Evolutionary conservation across 1,140 invertebrate species (phyloP).

Genomic region (Drosophila melanica): DNA sequence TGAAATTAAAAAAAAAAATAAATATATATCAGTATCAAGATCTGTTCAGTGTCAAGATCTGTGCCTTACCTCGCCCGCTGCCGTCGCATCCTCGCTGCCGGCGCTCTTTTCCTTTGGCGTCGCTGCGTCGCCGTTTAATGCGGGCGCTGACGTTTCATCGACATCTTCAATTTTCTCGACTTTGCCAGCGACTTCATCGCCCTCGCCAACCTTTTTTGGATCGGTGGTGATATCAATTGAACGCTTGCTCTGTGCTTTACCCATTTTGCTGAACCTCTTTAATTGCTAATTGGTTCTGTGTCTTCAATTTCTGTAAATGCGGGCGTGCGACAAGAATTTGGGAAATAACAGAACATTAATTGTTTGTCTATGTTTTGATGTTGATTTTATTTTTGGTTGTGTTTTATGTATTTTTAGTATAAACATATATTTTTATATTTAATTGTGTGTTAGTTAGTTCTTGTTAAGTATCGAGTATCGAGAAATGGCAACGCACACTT

Average conservation of each 20-base stretch:
- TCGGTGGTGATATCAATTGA: slow-evolving; percentile 93
- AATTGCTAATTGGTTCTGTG: slow-evolving; percentile 62
- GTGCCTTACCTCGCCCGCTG: slow-evolving; percentile 66
- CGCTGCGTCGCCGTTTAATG: slow-evolving; percentile 88
- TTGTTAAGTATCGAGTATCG: slow-evolving; percentile 18
- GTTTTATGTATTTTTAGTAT: slow-evolving; percentile 12
- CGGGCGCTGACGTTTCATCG: slow-evolving; percentile 85
- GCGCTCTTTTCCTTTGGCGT: slow-evolving; percentile 86
- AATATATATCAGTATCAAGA: too few relatives aligned
- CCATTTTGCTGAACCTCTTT: slow-evolving; percentile 85
- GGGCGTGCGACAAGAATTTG: slow-evolving; percentile 30
- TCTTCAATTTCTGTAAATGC: slow-evolving; percentile 33
- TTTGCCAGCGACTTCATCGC: slow-evolving; percentile 88
- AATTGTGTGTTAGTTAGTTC: slow-evolving; percentile 5
- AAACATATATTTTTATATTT: neutral
- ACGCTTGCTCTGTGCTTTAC: slow-evolving; percentile 92
- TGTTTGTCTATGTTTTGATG: neutral
- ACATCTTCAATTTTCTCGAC: slow-evolving; percentile 90
- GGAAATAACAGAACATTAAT: slow-evolving; percentile 20
- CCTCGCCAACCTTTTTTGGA: slow-evolving; percentile 89
- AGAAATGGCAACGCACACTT: slow-evolving; percentile 46
- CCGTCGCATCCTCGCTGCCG: slow-evolving; percentile 43
- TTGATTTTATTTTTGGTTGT: neutral
- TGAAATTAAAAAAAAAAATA: too few relatives aligned
- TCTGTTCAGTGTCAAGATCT: too few relatives aligned